Evolutionary conservation across 2,888 invertebrate species (phyloP).

Genomic region (Eucera pruinosa): DNA sequence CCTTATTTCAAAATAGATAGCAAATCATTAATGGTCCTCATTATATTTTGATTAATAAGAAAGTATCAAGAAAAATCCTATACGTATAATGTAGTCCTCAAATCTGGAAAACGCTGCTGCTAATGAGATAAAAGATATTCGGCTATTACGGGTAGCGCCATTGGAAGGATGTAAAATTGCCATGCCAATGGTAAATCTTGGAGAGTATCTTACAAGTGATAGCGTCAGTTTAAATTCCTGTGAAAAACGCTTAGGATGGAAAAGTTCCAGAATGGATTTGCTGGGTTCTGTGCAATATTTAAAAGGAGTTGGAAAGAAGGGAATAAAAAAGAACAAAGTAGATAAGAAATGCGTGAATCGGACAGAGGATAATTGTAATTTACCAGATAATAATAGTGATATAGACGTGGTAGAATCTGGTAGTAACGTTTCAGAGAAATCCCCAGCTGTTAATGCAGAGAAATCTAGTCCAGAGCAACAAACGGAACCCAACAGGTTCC

Average conservation of each 20-base stretch:
- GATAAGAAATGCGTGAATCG: slow-evolving; percentile 79
- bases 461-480: slow-evolving; percentile 66
- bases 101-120: slow-evolving; percentile 68
- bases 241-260: slow-evolving; percentile 89
- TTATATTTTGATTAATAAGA: neutral
- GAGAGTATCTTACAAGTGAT: slow-evolving; percentile 91
- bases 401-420: slow-evolving; percentile 84
- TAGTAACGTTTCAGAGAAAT: slow-evolving; percentile 84
- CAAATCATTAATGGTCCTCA: slow-evolving; percentile 1
- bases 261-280: slow-evolving; percentile 85
- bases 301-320: slow-evolving; percentile 82
- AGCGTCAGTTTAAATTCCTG: slow-evolving; percentile 92
- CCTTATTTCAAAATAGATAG: slow-evolving; percentile 81
- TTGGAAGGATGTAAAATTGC: slow-evolving; percentile 88
- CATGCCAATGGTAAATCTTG: slow-evolving; percentile 90
- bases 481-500: slow-evolving; percentile 78
- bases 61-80: slow-evolving; percentile 32
- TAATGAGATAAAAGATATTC: slow-evolving; percentile 73
- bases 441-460: slow-evolving; percentile 80
- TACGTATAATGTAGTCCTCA: slow-evolving; percentile 60
- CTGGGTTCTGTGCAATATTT: slow-evolving; percentile 82
- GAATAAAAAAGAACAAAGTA: slow-evolving; percentile 81
- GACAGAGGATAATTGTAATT: slow-evolving; percentile 68
- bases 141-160: slow-evolving; percentile 84
- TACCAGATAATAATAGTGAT: slow-evolving; percentile 86